Conservation (phyloP, 2,888 invertebrate species). For the Apamea crenata region DNA sequence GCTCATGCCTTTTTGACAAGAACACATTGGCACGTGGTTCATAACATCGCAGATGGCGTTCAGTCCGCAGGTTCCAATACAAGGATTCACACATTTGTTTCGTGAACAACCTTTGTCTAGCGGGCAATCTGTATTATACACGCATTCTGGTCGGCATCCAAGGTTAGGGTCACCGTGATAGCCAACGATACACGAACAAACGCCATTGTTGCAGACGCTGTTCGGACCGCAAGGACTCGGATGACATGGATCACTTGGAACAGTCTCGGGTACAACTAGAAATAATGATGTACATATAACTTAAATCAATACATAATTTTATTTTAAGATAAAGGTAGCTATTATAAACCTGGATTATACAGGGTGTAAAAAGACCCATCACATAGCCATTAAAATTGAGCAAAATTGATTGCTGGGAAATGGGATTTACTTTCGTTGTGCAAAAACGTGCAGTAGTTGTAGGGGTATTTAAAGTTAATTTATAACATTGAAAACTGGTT, state of each 20-base stretch:
- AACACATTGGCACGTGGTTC: constrained; percentile 93
- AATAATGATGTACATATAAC: constrained; percentile 16
- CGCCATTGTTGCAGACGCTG: constrained; percentile 89
- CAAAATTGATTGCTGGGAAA: not conserved
- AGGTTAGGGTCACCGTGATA: constrained; percentile 92
- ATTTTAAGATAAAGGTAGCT: not conserved
- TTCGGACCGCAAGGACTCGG: constrained; percentile 92
- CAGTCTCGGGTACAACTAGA: constrained; percentile 72
- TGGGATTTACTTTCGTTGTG: not conserved
- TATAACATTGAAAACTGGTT: not conserved
- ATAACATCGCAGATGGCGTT: constrained; percentile 93
- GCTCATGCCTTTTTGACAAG: constrained; percentile 92
- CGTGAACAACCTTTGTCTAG: constrained; percentile 91
- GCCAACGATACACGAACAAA: constrained; percentile 91
- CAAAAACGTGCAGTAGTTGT: not conserved
- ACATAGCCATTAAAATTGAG: not conserved
- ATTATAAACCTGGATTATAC: not conserved
- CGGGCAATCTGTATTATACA: constrained; percentile 92
- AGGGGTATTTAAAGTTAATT: not conserved
- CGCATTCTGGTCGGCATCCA: constrained; percentile 93
- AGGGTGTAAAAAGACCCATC: not conserved
- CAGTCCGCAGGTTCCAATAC: constrained; percentile 93
- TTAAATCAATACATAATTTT: not conserved
- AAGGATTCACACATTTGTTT: constrained; percentile 93
- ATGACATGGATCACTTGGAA: constrained; percentile 88